These are phyloP conservation scores for Sphecodes monilicornis DNA, from an alignment of 2,888 invertebrate genomes.

Conservation along the genomic window DNA sequence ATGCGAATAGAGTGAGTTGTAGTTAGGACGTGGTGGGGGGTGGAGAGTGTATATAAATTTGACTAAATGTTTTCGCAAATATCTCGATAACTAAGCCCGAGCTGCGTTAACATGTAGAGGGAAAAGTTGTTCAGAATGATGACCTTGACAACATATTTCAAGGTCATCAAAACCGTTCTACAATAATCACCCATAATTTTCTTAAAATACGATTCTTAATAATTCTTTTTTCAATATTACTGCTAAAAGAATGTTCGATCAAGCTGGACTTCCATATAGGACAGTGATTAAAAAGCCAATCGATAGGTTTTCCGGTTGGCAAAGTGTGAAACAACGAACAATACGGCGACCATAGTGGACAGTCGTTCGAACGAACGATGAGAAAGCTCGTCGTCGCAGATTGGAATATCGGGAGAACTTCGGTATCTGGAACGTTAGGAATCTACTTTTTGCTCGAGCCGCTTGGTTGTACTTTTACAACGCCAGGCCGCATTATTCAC, in stretches of 20 bases:
- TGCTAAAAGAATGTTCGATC: not conserved
- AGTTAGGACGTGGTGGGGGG: too few relatives aligned
- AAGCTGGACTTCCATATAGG: not conserved
- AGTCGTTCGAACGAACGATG: not conserved
- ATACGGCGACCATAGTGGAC: not conserved
- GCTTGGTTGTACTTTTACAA: not conserved
- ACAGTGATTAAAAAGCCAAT: not conserved
- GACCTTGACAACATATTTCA: too few relatives aligned
- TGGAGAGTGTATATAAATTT: too few relatives aligned
- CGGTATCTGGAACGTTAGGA: constrained; percentile 8
- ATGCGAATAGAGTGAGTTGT: too few relatives aligned
- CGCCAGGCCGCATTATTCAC: not conserved
- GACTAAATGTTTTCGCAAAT: too few relatives aligned
- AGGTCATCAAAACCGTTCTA: too few relatives aligned
- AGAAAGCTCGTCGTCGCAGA: not conserved
- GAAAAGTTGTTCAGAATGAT: too few relatives aligned
- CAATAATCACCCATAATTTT: not conserved
- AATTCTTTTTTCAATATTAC: not conserved
- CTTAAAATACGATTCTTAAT: not conserved
- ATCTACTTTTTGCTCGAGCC: not conserved
- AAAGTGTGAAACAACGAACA: not conserved
- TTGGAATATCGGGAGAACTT: not conserved
- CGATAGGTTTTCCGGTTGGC: not conserved
- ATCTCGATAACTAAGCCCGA: too few relatives aligned
- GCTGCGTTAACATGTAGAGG: too few relatives aligned